Conservation (phyloP, 2,797 vertebrate species). For the Halcyon leucocephala region DNA sequence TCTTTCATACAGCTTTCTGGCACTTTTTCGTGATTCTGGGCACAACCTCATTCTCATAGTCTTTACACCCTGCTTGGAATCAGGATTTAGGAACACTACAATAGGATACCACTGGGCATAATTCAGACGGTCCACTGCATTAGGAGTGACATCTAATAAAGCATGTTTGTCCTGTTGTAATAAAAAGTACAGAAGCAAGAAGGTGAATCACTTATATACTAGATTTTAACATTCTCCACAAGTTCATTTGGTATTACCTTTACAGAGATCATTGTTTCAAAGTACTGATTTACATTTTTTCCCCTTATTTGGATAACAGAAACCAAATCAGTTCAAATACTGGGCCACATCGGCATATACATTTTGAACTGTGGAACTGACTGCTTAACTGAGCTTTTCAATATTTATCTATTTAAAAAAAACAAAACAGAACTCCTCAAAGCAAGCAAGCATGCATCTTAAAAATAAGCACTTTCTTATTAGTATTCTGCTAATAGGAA, state of each 20-base stretch:
- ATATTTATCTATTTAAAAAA: not conserved
- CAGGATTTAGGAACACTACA: slow-evolving; percentile 97
- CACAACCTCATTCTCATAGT: slow-evolving; percentile 97
- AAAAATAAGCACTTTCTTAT: not conserved
- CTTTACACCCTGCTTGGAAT: slow-evolving; percentile 98
- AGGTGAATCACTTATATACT: not conserved
- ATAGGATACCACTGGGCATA: slow-evolving; percentile 99
- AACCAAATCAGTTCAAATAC: not conserved
- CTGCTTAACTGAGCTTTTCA: not conserved
- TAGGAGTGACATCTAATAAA: slow-evolving; percentile 96
- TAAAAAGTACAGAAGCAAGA: not conserved
- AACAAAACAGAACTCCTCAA: not conserved
- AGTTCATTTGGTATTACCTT: not conserved
- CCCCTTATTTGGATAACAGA: not conserved
- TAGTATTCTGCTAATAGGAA: not conserved
- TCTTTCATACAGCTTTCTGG: slow-evolving; percentile 95
- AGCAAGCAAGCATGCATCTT: not conserved
- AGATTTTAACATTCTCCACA: not conserved
- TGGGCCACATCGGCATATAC: not conserved
- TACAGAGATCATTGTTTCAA: not conserved
- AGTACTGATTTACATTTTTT: not conserved
- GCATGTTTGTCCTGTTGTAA: slow-evolving; percentile 93
- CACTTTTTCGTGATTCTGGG: slow-evolving; percentile 96
- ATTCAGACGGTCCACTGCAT: slow-evolving; percentile 97
- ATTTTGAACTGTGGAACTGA: not conserved